Base-by-base conservation (phyloP, 1,140 invertebrate genomes). In the Stenopsyche tienmushanensis region DNA sequence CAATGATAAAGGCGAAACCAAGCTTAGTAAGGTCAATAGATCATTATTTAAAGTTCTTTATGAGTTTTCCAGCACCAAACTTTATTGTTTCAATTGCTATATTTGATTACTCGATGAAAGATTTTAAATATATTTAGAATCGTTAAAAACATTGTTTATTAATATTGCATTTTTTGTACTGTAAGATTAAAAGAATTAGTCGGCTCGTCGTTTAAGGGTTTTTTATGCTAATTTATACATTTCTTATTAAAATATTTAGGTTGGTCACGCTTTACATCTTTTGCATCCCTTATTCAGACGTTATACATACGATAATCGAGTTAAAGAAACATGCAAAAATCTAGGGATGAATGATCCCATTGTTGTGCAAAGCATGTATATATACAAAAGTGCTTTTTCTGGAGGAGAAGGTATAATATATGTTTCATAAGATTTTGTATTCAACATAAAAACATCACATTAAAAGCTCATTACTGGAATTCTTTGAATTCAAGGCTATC, bases 301-400 rank as follows among this genome's bases (percentile, higher is more conserved):
- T 65, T 80, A 91, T 47, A 93, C 93, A 2, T 95, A 96, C 73
- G 87, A 89, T 72, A 85, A 91, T 64, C 87, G 90, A 71, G 86
- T 98, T 1, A 90, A 93, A 75, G 85, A 91, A 67, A 76, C 88
- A 1, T 89, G 90, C 60, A 82, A 83, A 64, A 84, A 88, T 64
- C 74, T 98, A 1, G 86, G 85, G 13, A 86, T 91, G 26, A 77
- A 83, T 59, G 87, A 92, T 39, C 96, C 97, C 0, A 88, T 88
- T 0, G 83, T 99, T 0, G 88, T 89, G 25, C 96, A 98, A 73
- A 97, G 94, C 76, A 99, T 99, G 97, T 96, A 95, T 73, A 98
- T 99, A 67, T 98, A 96, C 74, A 99, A 99, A 82, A 94, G 97
- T 80, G 93, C 96, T 1, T 85, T 86, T 13, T 84, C 94, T 63